phyloP scores from a whole-genome alignment of 2,797 vertebrate genomes.

The Dromococcyx pavoninus region DNA sequence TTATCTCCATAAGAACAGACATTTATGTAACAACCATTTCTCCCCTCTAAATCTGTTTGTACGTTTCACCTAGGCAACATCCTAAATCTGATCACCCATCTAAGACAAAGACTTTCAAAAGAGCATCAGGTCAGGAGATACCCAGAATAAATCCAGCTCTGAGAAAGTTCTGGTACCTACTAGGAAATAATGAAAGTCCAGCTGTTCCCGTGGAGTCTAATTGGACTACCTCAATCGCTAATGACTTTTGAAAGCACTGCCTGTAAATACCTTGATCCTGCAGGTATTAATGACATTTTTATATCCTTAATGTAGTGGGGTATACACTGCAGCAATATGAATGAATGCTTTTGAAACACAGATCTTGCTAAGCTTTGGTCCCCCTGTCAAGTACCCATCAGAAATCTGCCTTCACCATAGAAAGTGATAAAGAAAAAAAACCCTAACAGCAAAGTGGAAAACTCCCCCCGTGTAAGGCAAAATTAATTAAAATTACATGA shows the following conservation, averaged over 20 bases:
- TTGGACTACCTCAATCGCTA: not conserved
- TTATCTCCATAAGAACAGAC: conserved; percentile 39
- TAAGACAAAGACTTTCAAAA: conserved; percentile 46
- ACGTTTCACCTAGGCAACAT: conserved; percentile 46
- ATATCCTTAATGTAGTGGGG: not conserved
- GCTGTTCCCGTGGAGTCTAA: not conserved
- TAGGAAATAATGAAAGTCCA: conserved; percentile 15
- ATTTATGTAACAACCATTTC: conserved; percentile 17
- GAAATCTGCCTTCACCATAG: not conserved
- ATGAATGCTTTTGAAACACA: not conserved
- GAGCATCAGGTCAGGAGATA: conserved; percentile 29
- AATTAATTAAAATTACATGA: not conserved
- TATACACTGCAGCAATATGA: not conserved
- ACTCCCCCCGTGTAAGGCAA: not conserved
- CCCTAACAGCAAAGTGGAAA: not conserved
- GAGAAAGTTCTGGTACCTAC: conserved; percentile 22
- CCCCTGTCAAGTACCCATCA: not conserved
- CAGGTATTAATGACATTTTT: not conserved
- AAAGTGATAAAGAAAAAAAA: not conserved
- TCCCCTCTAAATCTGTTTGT: conserved; percentile 37
- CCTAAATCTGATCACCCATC: conserved; percentile 55
- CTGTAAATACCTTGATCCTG: not conserved
- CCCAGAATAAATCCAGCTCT: not conserved
- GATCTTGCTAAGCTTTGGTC: not conserved
- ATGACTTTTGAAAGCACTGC: not conserved